phyloP scores from a whole-genome alignment of 2,113 vertebrate genomes.

The Vombatus ursinus region DNA sequence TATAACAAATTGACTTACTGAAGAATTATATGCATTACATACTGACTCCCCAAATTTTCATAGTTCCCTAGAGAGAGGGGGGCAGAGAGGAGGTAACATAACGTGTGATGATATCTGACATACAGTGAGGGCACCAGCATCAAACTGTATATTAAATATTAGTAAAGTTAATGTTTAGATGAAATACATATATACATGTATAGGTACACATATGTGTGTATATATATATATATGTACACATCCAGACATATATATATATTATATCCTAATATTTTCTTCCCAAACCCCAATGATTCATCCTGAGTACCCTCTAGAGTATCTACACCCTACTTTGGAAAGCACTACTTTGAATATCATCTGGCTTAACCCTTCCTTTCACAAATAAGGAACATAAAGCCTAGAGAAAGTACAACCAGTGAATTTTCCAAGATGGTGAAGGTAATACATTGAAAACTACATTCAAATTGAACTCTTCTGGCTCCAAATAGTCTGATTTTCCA shows the following conservation, averaged over 20 bases:
- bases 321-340: not conserved
- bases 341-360: not conserved
- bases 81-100: not conserved
- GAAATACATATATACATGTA: not conserved
- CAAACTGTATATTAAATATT: not conserved
- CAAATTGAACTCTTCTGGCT: not conserved
- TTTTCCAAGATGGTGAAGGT: not conserved
- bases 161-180: not conserved
- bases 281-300: not conserved
- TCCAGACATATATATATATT: too few species aligned
- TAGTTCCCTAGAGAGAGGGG: not conserved
- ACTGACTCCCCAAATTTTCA: not conserved
- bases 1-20: not conserved
- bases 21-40: not conserved
- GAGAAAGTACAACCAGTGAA: not conserved
- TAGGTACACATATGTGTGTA: accelerated
- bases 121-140: not conserved
- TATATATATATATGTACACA: too few species aligned
- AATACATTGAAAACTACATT: not conserved
- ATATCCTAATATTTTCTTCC: not conserved
- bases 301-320: not conserved
- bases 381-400: not conserved
- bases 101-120: not conserved
- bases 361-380: not conserved
- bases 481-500: not conserved